Conservation (phyloP, 2,888 invertebrate genomes). For the Dryocosmus kuriphilus region DNA sequence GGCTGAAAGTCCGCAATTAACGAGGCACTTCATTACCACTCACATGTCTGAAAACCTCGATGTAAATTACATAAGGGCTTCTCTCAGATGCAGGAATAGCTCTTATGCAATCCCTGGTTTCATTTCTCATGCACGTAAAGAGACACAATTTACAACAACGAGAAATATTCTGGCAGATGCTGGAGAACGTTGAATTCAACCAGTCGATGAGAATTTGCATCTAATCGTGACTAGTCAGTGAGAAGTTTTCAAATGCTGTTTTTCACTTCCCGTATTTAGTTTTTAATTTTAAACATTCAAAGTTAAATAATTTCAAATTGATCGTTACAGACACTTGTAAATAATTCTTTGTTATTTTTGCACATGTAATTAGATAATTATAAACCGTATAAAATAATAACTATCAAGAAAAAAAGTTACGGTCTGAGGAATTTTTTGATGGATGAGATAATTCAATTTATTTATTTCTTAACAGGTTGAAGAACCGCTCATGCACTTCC, state of each 20-base stretch:
- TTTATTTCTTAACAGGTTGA: conserved; percentile 20
- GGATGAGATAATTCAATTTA: conserved; percentile 27
- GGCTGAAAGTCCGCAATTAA: conserved; percentile 31
- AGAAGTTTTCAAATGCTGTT: background rate
- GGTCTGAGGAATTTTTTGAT: conserved; percentile 19
- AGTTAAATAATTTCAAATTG: too few relatives aligned
- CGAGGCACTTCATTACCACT: conserved; percentile 33
- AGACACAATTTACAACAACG: conserved; percentile 32
- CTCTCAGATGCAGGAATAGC: conserved; percentile 14
- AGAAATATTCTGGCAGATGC: conserved; percentile 14
- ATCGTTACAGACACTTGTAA: too few relatives aligned
- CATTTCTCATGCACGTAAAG: conserved; percentile 49
- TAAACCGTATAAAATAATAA: background rate
- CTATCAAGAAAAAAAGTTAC: conserved; percentile 4
- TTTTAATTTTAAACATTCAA: too few relatives aligned
- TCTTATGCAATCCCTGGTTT: conserved; percentile 46
- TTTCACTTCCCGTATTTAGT: background rate
- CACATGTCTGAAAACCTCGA: conserved; percentile 15
- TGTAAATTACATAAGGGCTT: conserved; percentile 51
- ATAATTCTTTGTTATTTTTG: too few relatives aligned
- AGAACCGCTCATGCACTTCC: conserved; percentile 22
- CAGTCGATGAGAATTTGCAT: conserved; percentile 11
- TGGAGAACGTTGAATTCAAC: background rate
- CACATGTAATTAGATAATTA: background rate
- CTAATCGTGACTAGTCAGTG: conserved; percentile 11